phyloP scores from a whole-genome alignment of 2,888 invertebrate species.

The Andrena bucephala region DNA sequence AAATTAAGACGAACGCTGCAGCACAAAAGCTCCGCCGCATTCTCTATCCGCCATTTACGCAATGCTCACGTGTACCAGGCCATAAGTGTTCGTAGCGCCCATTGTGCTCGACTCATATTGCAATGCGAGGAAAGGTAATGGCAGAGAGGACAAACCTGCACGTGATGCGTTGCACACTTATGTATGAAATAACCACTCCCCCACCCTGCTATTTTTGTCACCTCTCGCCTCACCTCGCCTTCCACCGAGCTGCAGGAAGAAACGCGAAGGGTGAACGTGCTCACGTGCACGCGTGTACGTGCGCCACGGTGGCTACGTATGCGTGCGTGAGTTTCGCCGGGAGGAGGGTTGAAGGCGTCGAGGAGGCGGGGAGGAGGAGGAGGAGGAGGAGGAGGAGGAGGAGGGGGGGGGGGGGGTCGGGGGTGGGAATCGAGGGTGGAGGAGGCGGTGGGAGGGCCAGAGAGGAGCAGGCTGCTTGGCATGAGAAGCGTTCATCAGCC shows the following conservation, averaged over 20 bases:
- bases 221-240: conserved; percentile 22
- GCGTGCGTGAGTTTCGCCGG: conserved; percentile 65
- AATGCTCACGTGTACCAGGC: conserved; percentile 58
- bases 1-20: conserved; percentile 35
- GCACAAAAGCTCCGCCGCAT: conserved; percentile 27
- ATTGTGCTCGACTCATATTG: conserved; percentile 55
- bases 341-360: conserved; percentile 23
- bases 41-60: conserved; percentile 56
- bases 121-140: conserved; percentile 57
- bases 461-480: conserved; percentile 80
- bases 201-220: conserved; percentile 46
- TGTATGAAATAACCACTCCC: conserved; percentile 45
- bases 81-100: conserved; percentile 55
- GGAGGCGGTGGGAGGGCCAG: conserved; percentile 65
- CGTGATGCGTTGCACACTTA: conserved; percentile 70
- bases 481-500: conserved; percentile 85
- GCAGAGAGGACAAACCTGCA: conserved; percentile 56
- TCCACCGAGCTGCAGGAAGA: conserved; percentile 8
- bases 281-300: conserved; percentile 45
- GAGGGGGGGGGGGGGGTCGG: conserved; percentile 39
- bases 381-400: conserved; percentile 31
- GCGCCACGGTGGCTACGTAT: conserved; percentile 52
- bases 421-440: conserved; percentile 69
- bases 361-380: conserved; percentile 37
- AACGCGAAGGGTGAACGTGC: conserved; percentile 55